phyloP scores from a whole-genome alignment of 2,888 invertebrate species.

The Erpobdella octoculata region DNA sequence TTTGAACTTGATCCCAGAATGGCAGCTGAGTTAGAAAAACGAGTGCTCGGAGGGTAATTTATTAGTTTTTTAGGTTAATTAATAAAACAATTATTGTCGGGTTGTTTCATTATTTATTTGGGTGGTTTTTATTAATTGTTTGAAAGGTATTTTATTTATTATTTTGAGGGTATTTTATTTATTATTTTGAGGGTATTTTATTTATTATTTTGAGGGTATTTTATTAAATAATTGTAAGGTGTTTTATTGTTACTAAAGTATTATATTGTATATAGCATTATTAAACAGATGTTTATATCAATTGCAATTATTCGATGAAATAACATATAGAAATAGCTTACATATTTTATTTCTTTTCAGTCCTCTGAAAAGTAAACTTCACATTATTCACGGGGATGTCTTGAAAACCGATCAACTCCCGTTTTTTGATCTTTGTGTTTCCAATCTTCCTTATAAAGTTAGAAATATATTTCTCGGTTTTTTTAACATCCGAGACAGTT shows the following conservation, averaged over 20 bases:
- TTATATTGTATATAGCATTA: too few species aligned
- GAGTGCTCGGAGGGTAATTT: slow-evolving; percentile 64
- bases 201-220: background rate
- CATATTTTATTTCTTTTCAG: slow-evolving; percentile 66
- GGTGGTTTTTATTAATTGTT: background rate
- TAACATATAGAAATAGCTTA: background rate
- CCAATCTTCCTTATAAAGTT: slow-evolving; percentile 96
- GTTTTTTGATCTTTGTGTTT: slow-evolving; percentile 94
- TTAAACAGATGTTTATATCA: too few species aligned
- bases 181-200: background rate
- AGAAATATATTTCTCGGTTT: background rate
- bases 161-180: background rate
- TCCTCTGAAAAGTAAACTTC: slow-evolving; percentile 76
- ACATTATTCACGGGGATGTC: slow-evolving; percentile 86
- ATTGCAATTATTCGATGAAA: too few species aligned
- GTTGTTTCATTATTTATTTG: background rate
- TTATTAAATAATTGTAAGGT: background rate
- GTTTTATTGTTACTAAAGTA: too few species aligned
- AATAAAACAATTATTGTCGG: too few species aligned
- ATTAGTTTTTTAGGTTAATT: too few species aligned
- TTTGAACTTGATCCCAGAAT: slow-evolving; percentile 92
- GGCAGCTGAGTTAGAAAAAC: slow-evolving; percentile 92
- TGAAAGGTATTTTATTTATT: background rate
- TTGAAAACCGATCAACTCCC: slow-evolving; percentile 79
- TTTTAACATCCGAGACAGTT: background rate